phyloP scores from a whole-genome alignment of 2,888 invertebrate species.

The Himalopsyche anomala region DNA sequence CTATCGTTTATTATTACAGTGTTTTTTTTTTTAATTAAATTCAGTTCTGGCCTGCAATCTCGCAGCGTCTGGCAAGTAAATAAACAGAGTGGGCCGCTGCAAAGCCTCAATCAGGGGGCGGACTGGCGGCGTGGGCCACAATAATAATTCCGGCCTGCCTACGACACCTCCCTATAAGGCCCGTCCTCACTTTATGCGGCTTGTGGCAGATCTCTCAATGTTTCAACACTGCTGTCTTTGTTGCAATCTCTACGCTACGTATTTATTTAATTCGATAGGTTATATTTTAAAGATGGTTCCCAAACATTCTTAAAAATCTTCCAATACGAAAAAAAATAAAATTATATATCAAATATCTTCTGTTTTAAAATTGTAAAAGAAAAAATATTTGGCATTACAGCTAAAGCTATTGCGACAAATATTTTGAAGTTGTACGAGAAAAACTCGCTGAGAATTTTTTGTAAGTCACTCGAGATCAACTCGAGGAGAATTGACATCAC shows the following conservation, averaged over 20 bases:
- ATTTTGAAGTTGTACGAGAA: too few species aligned
- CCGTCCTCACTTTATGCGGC: background rate
- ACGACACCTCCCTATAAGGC: conserved; percentile 40
- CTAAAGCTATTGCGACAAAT: too few species aligned
- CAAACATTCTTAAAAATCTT: background rate
- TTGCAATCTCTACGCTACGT: conserved; percentile 1
- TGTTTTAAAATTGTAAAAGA: too few species aligned
- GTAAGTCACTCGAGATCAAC: too few species aligned
- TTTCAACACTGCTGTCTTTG: conserved; percentile 26
- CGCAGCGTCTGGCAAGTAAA: background rate
- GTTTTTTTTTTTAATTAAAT: conserved; percentile 3
- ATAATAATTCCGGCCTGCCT: conserved; percentile 29
- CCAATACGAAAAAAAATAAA: background rate
- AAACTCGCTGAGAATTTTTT: too few species aligned
- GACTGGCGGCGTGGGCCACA: conserved; percentile 11
- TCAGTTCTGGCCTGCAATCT: conserved; percentile 3
- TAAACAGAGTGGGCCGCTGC: conserved; percentile 23
- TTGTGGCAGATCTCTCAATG: conserved; percentile 16
- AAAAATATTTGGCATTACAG: too few species aligned
- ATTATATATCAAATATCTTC: too few species aligned
- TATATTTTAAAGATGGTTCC: background rate
- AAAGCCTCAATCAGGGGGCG: conserved; percentile 21
- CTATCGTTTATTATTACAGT: too few species aligned
- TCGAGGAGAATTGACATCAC: too few species aligned
- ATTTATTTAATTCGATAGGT: conserved; percentile 12